Evolutionary conservation across 2,113 vertebrate genomes (phyloP), one percentile per base, ranked within the genome.

Genomic region (Fregetta grallaria): DNA sequence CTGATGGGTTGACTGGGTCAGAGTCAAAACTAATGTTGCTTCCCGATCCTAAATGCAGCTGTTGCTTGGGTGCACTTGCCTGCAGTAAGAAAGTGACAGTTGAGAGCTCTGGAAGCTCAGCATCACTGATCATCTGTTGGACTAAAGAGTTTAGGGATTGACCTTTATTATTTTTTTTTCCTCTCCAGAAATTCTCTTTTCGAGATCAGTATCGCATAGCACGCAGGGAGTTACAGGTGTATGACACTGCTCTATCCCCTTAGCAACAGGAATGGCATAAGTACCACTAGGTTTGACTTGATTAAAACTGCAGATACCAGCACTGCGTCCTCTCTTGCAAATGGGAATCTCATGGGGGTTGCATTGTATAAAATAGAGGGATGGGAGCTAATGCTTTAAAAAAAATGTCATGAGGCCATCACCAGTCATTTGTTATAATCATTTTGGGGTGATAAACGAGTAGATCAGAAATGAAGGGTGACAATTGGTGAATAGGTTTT

Each of bases 401-500:
- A 86, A 84, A 82, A 84, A 85, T 40, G 22, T 82, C 63, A 58
- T 19, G 45, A 94, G 87, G 87, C 91, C 87, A 42, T 61, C 84
- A 86, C 72, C 65, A 61, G 16, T 81, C 82, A 34, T 83, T 95
- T 86, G 68, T 94, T 94, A 38, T 9, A 84, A 94, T 70, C 77
- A 62, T 88, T 94, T 90, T 70, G 50, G 53, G 92, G 76, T 59
- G 77, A 85, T 84, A 93, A 81, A 94, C 9, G 22, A 94, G 75
- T 61, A 40, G 87, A 89, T 65, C 76, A 81, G 61, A 67, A 88
- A 79, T 61, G 77, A 92, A 89, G 91, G 85, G 73, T 92, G 94
- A 95, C 92, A 96, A 92, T 44, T 72, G 84, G 86, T 93, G 87
- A 97, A 96, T 77, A 82, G 88, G 44, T 88, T 95, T 95, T 97